These are phyloP conservation scores for Notodonta dromedarius DNA, from an alignment of 2,888 invertebrate species.

Conservation along the genomic window DNA sequence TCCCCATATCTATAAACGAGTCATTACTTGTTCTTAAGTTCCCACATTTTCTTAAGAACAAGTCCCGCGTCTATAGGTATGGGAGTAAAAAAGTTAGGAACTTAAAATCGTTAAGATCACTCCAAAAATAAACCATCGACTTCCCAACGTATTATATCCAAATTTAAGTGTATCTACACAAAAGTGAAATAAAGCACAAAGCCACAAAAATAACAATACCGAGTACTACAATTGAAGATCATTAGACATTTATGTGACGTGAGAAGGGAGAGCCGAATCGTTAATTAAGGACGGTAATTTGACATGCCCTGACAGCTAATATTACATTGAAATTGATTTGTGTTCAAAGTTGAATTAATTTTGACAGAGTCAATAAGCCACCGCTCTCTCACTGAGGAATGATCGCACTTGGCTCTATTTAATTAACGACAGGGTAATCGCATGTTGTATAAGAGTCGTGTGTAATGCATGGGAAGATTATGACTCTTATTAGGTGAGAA, in stretches of 20 bases:
- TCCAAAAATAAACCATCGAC: neutral
- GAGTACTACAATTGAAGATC: conserved; percentile 47
- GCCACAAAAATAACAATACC: conserved; percentile 52
- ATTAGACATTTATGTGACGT: conserved; percentile 62
- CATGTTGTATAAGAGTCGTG: conserved; percentile 6
- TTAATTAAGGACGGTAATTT: conserved; percentile 79
- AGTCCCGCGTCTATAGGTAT: too few relatives aligned
- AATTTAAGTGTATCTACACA: conserved; percentile 5
- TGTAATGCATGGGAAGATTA: conserved; percentile 12
- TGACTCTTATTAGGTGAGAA: conserved; percentile 5
- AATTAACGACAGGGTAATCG: conserved; percentile 27
- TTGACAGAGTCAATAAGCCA: conserved; percentile 83
- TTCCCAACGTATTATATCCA: neutral
- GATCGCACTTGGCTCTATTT: conserved; percentile 32
- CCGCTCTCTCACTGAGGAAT: conserved; percentile 61
- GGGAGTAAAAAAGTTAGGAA: too few relatives aligned
- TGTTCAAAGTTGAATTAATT: conserved; percentile 82
- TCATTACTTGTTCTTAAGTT: too few relatives aligned
- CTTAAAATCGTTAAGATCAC: neutral
- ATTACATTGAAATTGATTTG: conserved; percentile 81
- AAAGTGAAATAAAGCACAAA: conserved; percentile 37
- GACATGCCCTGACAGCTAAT: conserved; percentile 81
- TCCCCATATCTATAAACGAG: too few relatives aligned
- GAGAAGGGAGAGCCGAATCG: conserved; percentile 67
- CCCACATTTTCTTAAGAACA: too few relatives aligned